phyloP scores from a whole-genome alignment of 2,797 vertebrate species.

The Pterois miles region DNA sequence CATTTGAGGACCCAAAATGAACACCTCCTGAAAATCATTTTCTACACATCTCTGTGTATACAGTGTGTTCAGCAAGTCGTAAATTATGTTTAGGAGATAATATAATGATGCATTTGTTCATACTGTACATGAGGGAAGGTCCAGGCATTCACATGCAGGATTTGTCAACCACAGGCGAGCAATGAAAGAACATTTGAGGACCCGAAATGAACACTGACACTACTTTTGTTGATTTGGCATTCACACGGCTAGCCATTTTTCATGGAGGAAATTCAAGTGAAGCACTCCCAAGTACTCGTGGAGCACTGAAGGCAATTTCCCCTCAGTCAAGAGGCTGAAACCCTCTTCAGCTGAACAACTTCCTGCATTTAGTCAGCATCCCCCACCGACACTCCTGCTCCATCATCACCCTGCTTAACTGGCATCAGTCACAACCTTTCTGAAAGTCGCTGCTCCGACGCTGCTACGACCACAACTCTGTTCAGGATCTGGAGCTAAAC shows the following conservation, averaged over 20 bases:
- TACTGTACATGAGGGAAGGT: not conserved
- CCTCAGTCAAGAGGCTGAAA: slow-evolving; percentile 73
- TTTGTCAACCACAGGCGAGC: slow-evolving; percentile 19
- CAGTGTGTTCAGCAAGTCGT: not conserved
- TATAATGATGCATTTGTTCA: not conserved
- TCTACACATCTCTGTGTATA: not conserved
- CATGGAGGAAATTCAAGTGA: slow-evolving; percentile 64
- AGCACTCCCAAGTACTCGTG: slow-evolving; percentile 62
- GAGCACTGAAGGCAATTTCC: slow-evolving; percentile 68
- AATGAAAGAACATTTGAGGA: slow-evolving; percentile 25
- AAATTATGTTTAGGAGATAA: not conserved
- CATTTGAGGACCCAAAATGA: slow-evolving; percentile 42
- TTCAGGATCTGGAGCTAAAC: not conserved
- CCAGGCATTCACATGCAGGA: slow-evolving; percentile 30
- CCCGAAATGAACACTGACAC: slow-evolving; percentile 48
- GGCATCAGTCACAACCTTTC: slow-evolving; percentile 53
- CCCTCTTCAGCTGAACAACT: slow-evolving; percentile 75
- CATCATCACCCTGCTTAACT: slow-evolving; percentile 34
- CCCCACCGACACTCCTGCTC: slow-evolving; percentile 32
- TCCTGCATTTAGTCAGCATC: slow-evolving; percentile 67
- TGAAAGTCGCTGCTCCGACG: slow-evolving; percentile 17
- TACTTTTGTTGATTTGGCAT: slow-evolving; percentile 66
- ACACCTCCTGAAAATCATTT: slow-evolving; percentile 27
- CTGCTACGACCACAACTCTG: slow-evolving; percentile 10
- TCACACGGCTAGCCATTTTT: slow-evolving; percentile 60